A percentile compares a stretch with the other conserved stretches of the same genome.
Evolutionary conservation across 1,140 invertebrate genomes (phyloP).

Genomic region (Diorhabda carinulata): DNA sequence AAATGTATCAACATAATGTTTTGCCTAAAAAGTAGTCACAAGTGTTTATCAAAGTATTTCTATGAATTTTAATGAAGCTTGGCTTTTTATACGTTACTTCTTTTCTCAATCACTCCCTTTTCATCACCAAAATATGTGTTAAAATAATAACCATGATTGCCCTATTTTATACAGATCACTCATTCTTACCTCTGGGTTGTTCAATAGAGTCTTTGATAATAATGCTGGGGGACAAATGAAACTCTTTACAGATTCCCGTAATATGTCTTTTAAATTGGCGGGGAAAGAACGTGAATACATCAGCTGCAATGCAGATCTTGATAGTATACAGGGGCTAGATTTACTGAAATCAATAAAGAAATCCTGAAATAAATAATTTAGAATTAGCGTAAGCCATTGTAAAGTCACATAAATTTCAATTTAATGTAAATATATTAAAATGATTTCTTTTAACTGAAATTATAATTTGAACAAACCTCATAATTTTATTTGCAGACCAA

Average conservation of each 20-base stretch:
- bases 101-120: too few species aligned
- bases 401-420: neutral
- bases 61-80: too few species aligned
- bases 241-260: conserved; percentile 77
- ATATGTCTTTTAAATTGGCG: conserved; percentile 70
- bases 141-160: too few species aligned
- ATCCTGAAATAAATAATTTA: conserved; percentile 60
- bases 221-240: conserved; percentile 88
- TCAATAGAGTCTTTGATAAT: conserved; percentile 46
- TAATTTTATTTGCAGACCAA: too few species aligned
- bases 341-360: conserved; percentile 91
- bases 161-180: neutral
- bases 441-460: too few species aligned
- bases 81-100: too few species aligned
- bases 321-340: conserved; percentile 88
- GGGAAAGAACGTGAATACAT: conserved; percentile 61
- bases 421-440: too few species aligned
- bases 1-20: conserved; percentile 86
- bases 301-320: conserved; percentile 84
- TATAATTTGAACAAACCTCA: too few species aligned
- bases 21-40: conserved; percentile 54
- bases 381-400: conserved; percentile 8
- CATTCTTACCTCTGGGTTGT: conserved; percentile 32
- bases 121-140: too few species aligned
- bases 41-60: too few species aligned